Conservation (phyloP, 1,140 invertebrate species). For the Lucilia cuprina region DNA sequence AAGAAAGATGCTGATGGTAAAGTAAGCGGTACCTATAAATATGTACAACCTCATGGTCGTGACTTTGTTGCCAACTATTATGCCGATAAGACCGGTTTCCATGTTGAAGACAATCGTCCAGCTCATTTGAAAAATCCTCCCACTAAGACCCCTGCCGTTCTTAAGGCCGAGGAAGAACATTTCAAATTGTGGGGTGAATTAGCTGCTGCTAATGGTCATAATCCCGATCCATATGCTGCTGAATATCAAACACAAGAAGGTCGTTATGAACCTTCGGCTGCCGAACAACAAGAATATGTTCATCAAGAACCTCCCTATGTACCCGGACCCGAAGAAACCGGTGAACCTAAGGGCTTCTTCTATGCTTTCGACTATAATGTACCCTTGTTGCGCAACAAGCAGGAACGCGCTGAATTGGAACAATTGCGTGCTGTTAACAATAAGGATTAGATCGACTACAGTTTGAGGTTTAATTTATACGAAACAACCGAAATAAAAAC, state of each 20-base stretch:
- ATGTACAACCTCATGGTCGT: constrained; percentile 59
- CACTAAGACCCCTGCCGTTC: constrained; percentile 68
- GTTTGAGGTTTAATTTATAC: constrained; percentile 17
- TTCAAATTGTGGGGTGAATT: constrained; percentile 70
- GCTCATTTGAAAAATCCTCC: constrained; percentile 67
- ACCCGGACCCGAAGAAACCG: constrained; percentile 62
- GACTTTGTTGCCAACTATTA: constrained; percentile 67
- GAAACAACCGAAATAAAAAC: too few relatives aligned
- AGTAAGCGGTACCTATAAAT: constrained; percentile 59
- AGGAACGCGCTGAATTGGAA: constrained; percentile 57
- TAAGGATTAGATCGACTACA: constrained; percentile 46
- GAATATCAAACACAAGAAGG: constrained; percentile 55
- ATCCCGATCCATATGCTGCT: constrained; percentile 63
- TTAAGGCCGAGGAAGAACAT: constrained; percentile 69
- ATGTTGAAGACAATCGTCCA: constrained; percentile 72
- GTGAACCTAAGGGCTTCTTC: constrained; percentile 73
- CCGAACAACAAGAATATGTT: constrained; percentile 50
- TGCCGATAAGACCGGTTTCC: constrained; percentile 71
- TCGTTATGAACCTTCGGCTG: constrained; percentile 50
- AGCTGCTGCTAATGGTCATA: constrained; percentile 65
- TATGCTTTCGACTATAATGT: constrained; percentile 73
- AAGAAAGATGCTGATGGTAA: constrained; percentile 56
- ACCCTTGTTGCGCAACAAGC: constrained; percentile 59
- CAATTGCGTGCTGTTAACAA: constrained; percentile 54
- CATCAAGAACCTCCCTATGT: constrained; percentile 55